Conservation (phyloP, 2,797 vertebrate genomes). For the Urocyon cinereoargenteus region DNA sequence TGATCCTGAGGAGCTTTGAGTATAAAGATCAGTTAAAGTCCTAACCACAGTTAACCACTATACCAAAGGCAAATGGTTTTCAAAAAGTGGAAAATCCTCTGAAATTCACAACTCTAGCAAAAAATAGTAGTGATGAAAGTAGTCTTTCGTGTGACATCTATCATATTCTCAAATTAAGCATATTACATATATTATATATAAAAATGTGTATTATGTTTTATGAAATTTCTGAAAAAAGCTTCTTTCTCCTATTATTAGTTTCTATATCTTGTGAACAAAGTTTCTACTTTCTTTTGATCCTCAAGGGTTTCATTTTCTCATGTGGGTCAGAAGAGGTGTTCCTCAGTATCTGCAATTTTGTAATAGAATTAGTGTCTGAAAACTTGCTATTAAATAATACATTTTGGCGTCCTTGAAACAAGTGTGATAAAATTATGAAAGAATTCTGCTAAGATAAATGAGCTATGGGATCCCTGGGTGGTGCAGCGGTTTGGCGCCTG, state of each 20-base stretch:
- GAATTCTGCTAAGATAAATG: not conserved
- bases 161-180: not conserved
- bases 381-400: not conserved
- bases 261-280: not conserved
- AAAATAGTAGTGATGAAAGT: not conserved
- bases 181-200: not conserved
- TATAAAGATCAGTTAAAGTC: not conserved
- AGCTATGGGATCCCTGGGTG: too few species aligned
- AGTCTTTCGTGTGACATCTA: not conserved
- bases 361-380: not conserved
- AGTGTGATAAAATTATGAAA: slow-evolving; percentile 38
- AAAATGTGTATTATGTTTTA: not conserved
- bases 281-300: not conserved
- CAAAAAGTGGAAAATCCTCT: not conserved
- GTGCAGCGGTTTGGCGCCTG: too few species aligned
- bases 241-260: not conserved
- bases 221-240: slow-evolving; percentile 15
- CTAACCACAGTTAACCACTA: not conserved
- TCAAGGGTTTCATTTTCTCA: slow-evolving; percentile 11
- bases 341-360: not conserved
- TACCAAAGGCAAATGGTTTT: not conserved
- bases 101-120: not conserved
- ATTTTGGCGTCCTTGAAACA: slow-evolving; percentile 19
- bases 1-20: not conserved
- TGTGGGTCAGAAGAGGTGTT: not conserved